Evolutionary conservation across 2,797 vertebrate genomes (phyloP).

Genomic region (Amblyraja radiata): DNA sequence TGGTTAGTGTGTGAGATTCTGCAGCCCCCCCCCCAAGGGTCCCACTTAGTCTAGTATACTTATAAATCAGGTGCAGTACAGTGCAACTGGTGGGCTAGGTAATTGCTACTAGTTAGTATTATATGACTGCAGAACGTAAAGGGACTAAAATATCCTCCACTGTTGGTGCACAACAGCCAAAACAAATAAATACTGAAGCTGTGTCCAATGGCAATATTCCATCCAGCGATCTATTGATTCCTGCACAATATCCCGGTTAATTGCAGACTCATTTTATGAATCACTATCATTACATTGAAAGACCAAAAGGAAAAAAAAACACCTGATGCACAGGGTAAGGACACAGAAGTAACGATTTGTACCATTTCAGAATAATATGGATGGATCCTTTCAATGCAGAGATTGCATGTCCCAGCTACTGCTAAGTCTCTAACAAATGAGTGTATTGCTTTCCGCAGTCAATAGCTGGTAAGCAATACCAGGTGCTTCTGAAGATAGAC

Average conservation of each 20-base stretch:
- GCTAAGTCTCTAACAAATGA: not conserved
- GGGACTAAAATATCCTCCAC: not conserved
- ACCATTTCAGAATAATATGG: not conserved
- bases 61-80: not conserved
- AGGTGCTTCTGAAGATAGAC: no score
- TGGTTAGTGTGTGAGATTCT: no score
- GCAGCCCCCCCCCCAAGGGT: no score
- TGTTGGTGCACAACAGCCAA: not conserved
- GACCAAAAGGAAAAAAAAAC: not conserved
- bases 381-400: not conserved
- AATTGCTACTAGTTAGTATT: not conserved
- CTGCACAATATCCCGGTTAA: not conserved
- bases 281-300: constrained; percentile 1
- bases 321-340: not conserved
- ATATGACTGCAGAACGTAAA: not conserved
- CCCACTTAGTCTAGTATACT: no score
- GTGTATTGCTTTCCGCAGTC: not conserved
- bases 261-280: not conserved
- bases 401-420: not conserved
- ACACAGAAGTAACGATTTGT: not conserved
- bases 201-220: not conserved
- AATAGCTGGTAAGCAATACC: not conserved
- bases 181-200: no score
- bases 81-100: not conserved
- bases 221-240: not conserved